A percentile compares a stretch with the other conserved stretches of the same genome.
Conservation (phyloP, 2,888 invertebrate genomes). For the Hirtodrosophila duncani region DNA sequence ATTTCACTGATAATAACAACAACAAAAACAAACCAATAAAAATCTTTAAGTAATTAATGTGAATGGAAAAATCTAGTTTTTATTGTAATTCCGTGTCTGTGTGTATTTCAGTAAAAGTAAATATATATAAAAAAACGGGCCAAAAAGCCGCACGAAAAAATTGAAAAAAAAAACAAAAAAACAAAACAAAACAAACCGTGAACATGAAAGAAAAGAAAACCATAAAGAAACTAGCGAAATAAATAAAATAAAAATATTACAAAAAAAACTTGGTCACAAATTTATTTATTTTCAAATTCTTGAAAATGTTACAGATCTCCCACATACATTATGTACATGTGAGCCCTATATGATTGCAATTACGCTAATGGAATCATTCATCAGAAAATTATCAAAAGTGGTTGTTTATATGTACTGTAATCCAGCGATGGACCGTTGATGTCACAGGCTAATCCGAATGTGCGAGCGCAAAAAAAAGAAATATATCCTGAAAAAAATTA, state of each 20-base stretch:
- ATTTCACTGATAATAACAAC: constrained; percentile 60
- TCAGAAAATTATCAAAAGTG: no score
- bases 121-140: constrained; percentile 23
- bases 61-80: constrained; percentile 58
- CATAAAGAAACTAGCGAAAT: constrained; percentile 70
- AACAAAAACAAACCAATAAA: constrained; percentile 6
- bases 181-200: constrained; percentile 48
- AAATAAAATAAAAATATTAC: constrained; percentile 68
- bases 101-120: constrained; percentile 66
- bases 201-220: constrained; percentile 51
- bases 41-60: constrained; percentile 33
- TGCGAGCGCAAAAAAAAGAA: no score
- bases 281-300: not conserved
- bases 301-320: no score
- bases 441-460: no score
- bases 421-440: no score
- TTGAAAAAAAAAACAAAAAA: constrained; percentile 47
- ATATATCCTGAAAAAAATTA: no score
- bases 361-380: no score
- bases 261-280: constrained; percentile 1
- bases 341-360: no score
- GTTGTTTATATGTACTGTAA: no score
- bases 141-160: constrained; percentile 40
- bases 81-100: constrained; percentile 74
- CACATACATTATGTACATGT: no score